Base-by-base conservation (phyloP, 2,113 vertebrate genomes). In the Haplotaxodon microlepis region DNA sequence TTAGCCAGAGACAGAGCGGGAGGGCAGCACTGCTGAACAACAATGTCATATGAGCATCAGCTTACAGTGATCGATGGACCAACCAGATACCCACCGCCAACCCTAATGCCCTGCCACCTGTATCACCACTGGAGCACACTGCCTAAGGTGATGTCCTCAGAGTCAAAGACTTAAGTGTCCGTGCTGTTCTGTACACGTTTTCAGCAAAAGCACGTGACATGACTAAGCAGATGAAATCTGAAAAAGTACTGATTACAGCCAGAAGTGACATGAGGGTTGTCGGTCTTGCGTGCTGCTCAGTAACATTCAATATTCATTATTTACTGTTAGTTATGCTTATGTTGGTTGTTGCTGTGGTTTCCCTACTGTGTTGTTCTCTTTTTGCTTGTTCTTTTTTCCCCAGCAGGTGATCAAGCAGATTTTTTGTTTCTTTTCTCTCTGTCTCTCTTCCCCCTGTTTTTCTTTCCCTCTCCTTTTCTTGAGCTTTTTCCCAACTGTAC, bases 41-140 rank as follows among this genome's bases (percentile, higher is more conserved):
- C 91, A 92, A 88, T 92, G 94, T 94, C 93, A 94, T 82, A 59
- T 59, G 56, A 84, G 92, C 89, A 94, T 96, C 85, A 51, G 80
- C 84, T 96, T 95, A 94, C 96, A 90, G 76, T 86, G 88, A 94
- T 94, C 92, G 66, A 96, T 96, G 76, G 19, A 88, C 91, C 86
- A 89, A 85, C 89, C 91, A 84, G 86, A 87, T 84, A 88, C 73
- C 84, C 51, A 82, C 90, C 19, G 7, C 85, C 38, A 73, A 84
- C 47, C 80, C 38, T 21, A 24, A 79, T 84, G 61, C 80, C 53
- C 76, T 34, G 79, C 84, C 87, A 82, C 73, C 82, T 86, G 90
- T 61, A 71, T 76, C 13, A 45, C 88, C 80, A 94, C 86, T 91
- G 89, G 90, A 69, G 83, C 79, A 8, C 9, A 21, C 27, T 11